These are phyloP conservation scores for Mastigias papua DNA, from an alignment of 30 jellyfish, hydroid and myxozoan genomes.

Conservation along the genomic window DNA sequence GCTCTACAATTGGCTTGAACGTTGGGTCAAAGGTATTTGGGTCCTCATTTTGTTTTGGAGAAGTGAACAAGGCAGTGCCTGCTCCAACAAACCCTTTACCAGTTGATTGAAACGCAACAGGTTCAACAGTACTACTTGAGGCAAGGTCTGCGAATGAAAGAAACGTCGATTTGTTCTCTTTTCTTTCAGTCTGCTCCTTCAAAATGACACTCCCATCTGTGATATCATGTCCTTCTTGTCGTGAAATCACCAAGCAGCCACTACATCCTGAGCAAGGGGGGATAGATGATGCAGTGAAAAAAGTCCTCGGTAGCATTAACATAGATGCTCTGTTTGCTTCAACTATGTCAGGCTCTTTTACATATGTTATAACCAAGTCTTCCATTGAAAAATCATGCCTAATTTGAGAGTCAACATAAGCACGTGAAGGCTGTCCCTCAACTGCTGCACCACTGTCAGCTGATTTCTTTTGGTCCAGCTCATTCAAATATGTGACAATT, in stretches of 20 bases:
- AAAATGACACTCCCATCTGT: neutral
- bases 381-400: conserved; percentile 29
- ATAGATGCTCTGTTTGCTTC: conserved; percentile 81
- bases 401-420: neutral
- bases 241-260: conserved; percentile 26
- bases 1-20: conserved; percentile 58
- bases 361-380: conserved; percentile 77
- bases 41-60: conserved; percentile 31
- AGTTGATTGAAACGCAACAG: neutral
- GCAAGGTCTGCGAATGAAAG: conserved; percentile 65
- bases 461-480: neutral
- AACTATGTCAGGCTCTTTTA: conserved; percentile 64
- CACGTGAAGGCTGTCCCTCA: neutral
- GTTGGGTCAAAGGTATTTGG: conserved; percentile 68
- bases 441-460: neutral
- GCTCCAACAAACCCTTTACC: conserved; percentile 46
- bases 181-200: neutral
- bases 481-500: conserved; percentile 32
- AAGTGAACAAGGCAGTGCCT: conserved; percentile 55
- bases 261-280: conserved; percentile 68
- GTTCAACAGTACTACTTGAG: neutral
- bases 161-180: neutral
- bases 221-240: neutral
- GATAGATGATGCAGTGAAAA: conserved; percentile 41
- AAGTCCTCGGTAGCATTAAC: conserved; percentile 78